Conservation (phyloP, 2,888 invertebrate species). For the Mylabris sibirica region DNA sequence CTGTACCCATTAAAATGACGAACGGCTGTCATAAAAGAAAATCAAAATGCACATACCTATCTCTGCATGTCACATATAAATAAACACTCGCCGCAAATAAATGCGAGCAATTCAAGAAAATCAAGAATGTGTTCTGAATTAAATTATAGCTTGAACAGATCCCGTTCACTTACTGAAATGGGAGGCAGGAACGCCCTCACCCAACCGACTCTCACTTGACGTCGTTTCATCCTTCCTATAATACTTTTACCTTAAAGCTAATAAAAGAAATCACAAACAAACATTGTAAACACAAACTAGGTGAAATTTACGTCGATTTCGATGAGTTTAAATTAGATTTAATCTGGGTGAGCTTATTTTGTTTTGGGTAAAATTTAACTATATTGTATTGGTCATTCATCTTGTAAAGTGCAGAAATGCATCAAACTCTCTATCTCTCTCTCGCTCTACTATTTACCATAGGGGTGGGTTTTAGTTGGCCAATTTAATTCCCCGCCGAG, state of each 20-base stretch:
- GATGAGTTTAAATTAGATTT: slow-evolving; percentile 12
- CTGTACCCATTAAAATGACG: slow-evolving; percentile 56
- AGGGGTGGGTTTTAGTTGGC: slow-evolving; percentile 45
- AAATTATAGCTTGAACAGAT: slow-evolving; percentile 47
- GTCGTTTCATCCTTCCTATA: slow-evolving; percentile 20
- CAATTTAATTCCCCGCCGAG: slow-evolving; percentile 57
- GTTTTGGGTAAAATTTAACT: slow-evolving; percentile 11
- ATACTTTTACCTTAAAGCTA: slow-evolving; percentile 46
- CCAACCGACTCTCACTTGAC: slow-evolving; percentile 19
- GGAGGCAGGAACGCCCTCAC: slow-evolving; percentile 40
- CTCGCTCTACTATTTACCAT: slow-evolving; percentile 45
- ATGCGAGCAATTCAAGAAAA: slow-evolving; percentile 53
- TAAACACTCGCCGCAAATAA: slow-evolving; percentile 48
- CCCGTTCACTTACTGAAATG: slow-evolving; percentile 46
- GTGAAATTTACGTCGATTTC: background rate
- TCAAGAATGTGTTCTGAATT: slow-evolving; percentile 55
- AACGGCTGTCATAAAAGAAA: slow-evolving; percentile 51
- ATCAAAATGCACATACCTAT: slow-evolving; percentile 57
- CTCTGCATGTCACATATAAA: slow-evolving; percentile 52
- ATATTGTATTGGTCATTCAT: slow-evolving; percentile 6
- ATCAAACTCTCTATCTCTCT: slow-evolving; percentile 15
- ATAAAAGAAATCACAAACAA: slow-evolving; percentile 37
- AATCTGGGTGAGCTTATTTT: slow-evolving; percentile 43
- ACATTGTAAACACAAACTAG: slow-evolving; percentile 13
- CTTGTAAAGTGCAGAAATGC: slow-evolving; percentile 8